phyloP scores from a whole-genome alignment of 1,140 invertebrate species.

The Ips nitidus region DNA sequence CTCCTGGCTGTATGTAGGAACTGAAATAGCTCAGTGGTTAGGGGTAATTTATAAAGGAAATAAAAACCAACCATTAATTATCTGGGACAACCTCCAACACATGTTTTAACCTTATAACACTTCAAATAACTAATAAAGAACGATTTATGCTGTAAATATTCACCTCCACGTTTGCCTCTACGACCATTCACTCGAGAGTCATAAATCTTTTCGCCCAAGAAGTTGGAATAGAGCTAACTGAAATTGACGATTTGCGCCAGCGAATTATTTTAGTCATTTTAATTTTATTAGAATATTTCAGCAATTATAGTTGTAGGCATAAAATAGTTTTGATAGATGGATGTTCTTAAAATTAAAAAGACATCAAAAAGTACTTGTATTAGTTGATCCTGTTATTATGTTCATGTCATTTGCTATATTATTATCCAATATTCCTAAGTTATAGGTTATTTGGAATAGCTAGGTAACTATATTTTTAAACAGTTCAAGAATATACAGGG shows the following conservation, averaged over 20 bases:
- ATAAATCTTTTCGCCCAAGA: conserved; percentile 47
- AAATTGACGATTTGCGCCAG: conserved; percentile 14
- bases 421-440: too few relatives aligned
- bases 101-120: conserved; percentile 36
- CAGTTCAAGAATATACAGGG: too few relatives aligned
- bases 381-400: too few relatives aligned
- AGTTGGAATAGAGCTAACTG: conserved; percentile 17
- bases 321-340: too few relatives aligned
- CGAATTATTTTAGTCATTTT: not conserved
- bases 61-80: not conserved
- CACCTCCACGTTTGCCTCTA: conserved; percentile 47
- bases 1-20: too few relatives aligned
- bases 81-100: conserved; percentile 25
- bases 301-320: too few relatives aligned
- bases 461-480: too few relatives aligned
- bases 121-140: conserved; percentile 44
- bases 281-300: too few relatives aligned
- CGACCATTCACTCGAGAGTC: conserved; percentile 44
- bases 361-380: too few relatives aligned
- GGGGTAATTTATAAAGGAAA: not conserved
- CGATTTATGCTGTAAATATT: conserved; percentile 47
- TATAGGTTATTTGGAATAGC: too few relatives aligned
- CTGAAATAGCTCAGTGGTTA: not conserved
- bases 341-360: too few relatives aligned
- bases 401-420: too few relatives aligned